Conservation (phyloP, 2,113 vertebrate genomes). For the Cebus imitator region DNA sequence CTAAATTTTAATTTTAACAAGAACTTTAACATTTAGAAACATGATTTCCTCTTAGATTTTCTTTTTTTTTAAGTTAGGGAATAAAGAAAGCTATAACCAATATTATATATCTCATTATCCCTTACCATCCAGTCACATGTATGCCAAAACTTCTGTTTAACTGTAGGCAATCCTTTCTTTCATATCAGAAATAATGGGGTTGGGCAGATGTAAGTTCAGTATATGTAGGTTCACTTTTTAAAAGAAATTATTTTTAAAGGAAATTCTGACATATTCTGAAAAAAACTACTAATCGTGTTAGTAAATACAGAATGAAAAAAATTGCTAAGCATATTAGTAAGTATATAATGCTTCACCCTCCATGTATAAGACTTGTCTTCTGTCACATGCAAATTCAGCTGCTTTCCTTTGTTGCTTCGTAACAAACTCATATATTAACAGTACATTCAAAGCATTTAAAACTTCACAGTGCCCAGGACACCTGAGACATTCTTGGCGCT, state of each 20-base stretch:
- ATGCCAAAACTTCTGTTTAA: background rate
- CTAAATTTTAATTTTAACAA: slow-evolving; percentile 39
- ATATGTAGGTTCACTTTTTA: background rate
- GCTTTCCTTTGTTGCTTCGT: background rate
- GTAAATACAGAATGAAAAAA: background rate
- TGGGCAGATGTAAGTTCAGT: background rate
- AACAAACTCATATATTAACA: background rate
- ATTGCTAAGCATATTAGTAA: background rate
- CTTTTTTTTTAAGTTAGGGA: background rate
- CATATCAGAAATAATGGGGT: background rate
- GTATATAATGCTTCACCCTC: background rate
- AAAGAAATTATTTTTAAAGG: slow-evolving; percentile 21
- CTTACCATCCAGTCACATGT: background rate
- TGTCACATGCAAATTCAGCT: background rate
- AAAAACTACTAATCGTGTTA: background rate
- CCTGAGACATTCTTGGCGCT: background rate
- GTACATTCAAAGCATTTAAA: background rate
- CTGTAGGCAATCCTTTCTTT: background rate
- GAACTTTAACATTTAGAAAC: slow-evolving; percentile 3
- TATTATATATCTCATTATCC: background rate
- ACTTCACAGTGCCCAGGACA: background rate
- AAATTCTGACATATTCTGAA: background rate
- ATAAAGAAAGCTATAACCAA: background rate
- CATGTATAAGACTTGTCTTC: background rate
- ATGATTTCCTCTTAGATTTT: background rate